Evolutionary conservation across 1,140 invertebrate genomes (phyloP).

Genomic region (Acromyrmex charruanus): DNA sequence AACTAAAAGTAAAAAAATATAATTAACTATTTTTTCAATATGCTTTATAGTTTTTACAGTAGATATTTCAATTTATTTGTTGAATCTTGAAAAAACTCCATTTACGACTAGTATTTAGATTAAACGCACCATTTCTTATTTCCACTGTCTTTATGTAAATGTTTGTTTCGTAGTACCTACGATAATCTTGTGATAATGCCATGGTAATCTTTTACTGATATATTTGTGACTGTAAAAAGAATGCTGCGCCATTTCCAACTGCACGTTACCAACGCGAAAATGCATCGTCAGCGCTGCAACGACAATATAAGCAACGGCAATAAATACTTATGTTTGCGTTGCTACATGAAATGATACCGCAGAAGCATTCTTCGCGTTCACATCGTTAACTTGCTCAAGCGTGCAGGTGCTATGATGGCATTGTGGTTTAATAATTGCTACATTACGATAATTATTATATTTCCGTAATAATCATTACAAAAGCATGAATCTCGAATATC

Average conservation of each 20-base stretch:
- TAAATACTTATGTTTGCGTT: constrained; percentile 55
- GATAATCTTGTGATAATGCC: constrained; percentile 4
- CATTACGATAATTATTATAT: constrained; percentile 22
- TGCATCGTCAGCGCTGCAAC: constrained; percentile 46
- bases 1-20: not conserved
- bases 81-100: not conserved
- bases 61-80: not conserved
- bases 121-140: not conserved
- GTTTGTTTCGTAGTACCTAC: not conserved
- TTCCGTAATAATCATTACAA: constrained; percentile 15
- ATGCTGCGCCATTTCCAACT: not conserved
- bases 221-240: not conserved
- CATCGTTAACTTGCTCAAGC: constrained; percentile 33
- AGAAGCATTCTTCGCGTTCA: constrained; percentile 24
- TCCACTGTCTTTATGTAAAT: not conserved
- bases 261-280: constrained; percentile 1
- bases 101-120: not conserved
- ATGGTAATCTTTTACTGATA: constrained; percentile 25
- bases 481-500: not conserved
- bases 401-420: constrained; percentile 14
- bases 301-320: constrained; percentile 30
- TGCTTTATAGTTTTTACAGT: not conserved
- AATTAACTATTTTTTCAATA: not conserved
- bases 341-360: constrained; percentile 1
- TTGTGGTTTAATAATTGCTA: constrained; percentile 28